Conservation (phyloP, 64 coral and sea anemone species). For the Montipora sp. region DNA sequence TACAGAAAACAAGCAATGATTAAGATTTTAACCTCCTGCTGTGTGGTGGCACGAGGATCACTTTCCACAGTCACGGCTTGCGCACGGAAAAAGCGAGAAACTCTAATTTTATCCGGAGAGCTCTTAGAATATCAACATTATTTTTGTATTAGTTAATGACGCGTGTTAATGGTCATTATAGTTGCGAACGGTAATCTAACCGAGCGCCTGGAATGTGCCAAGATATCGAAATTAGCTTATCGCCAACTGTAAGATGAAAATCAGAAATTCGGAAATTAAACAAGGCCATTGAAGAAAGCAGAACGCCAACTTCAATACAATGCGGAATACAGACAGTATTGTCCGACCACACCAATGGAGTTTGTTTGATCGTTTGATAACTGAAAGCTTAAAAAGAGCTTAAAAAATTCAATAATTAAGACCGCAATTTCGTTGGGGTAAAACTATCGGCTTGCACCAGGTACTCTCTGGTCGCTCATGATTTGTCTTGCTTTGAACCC, state of each 20-base stretch:
- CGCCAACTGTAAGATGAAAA: neutral
- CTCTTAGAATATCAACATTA: neutral
- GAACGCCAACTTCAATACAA: neutral
- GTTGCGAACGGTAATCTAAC: neutral
- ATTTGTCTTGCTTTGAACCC: neutral
- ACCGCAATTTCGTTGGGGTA: too few relatives aligned
- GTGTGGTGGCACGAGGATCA: neutral
- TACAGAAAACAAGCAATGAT: neutral
- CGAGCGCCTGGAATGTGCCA: neutral
- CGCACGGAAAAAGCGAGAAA: neutral
- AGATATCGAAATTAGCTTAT: neutral
- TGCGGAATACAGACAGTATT: neutral
- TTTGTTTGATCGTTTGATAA: neutral
- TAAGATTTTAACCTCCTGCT: neutral
- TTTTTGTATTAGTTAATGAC: neutral
- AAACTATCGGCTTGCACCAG: neutral
- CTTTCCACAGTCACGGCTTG: neutral
- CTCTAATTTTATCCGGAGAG: neutral
- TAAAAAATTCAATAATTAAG: too few relatives aligned
- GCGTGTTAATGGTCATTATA: neutral
- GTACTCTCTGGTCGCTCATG: neutral
- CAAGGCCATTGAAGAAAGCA: neutral
- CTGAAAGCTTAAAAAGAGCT: neutral
- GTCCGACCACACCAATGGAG: neutral
- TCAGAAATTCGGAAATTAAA: neutral